Evolutionary conservation across 2,888 invertebrate genomes (phyloP).

Genomic region (Cyaniris semiargus): DNA sequence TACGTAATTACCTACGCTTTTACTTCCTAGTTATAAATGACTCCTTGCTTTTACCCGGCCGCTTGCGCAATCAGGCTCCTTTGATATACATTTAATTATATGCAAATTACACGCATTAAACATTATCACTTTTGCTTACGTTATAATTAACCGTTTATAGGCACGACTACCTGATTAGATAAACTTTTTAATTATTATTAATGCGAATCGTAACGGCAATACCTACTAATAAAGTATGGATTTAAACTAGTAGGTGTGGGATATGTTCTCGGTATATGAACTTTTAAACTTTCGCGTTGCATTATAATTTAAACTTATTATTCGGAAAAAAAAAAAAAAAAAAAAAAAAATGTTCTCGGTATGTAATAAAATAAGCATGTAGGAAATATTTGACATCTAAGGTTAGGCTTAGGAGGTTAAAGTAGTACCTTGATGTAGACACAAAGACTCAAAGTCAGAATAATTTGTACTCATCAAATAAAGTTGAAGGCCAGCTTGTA

Average conservation of each 20-base stretch:
- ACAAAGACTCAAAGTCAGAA: slow-evolving; percentile 1
- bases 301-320: no score
- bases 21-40: slow-evolving; percentile 31
- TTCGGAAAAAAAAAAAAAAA: no score
- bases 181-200: neutral
- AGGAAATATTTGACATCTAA: neutral
- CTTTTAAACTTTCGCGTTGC: no score
- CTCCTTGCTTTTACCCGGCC: slow-evolving; percentile 28
- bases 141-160: neutral
- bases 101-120: slow-evolving; percentile 39
- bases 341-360: no score
- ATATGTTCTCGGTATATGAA: no score
- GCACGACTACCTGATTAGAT: neutral
- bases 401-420: neutral
- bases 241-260: neutral
- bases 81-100: slow-evolving; percentile 43
- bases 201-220: neutral
- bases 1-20: slow-evolving; percentile 31
- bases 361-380: neutral
- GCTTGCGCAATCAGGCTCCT: slow-evolving; percentile 41
- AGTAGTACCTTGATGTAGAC: neutral
- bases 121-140: neutral
- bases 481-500: slow-evolving; percentile 31
- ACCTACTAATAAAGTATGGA: neutral
- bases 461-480: slow-evolving; percentile 10